Conservation (phyloP, 2,113 vertebrate genomes). For the Sakesphorus luctuosus region DNA sequence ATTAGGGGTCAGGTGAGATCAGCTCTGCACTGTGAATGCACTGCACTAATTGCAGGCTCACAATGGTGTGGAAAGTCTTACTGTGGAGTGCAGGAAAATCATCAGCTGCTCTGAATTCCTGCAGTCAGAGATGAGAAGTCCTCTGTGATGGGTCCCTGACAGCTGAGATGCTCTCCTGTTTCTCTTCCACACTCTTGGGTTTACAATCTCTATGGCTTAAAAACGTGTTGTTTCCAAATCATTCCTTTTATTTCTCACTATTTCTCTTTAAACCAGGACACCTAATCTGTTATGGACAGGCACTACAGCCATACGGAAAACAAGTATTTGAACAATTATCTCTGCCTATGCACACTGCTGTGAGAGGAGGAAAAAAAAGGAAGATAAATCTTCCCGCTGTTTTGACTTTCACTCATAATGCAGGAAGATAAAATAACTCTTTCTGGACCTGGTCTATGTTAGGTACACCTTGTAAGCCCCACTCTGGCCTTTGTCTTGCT, state of each 20-base stretch:
- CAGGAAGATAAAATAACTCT: background rate
- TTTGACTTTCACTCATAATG: background rate
- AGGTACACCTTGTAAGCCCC: background rate
- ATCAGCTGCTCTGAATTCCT: background rate
- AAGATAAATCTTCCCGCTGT: background rate
- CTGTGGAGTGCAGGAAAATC: background rate
- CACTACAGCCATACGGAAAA: background rate
- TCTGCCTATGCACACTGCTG: background rate
- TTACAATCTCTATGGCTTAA: background rate
- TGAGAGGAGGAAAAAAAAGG: rapidly evolving
- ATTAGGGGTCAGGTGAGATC: background rate
- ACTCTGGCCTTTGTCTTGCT: background rate
- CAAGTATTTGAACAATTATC: background rate
- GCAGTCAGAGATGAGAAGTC: background rate
- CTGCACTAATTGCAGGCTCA: background rate
- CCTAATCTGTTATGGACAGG: background rate
- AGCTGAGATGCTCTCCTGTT: background rate
- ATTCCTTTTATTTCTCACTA: background rate
- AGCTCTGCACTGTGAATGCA: background rate
- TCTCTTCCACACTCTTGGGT: background rate
- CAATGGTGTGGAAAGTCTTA: background rate
- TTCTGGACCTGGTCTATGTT: background rate
- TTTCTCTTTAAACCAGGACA: background rate
- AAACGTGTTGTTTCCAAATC: background rate
- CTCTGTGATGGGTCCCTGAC: background rate